phyloP scores from a whole-genome alignment of 1,140 invertebrate genomes.

The Lordiphosa collinella region DNA sequence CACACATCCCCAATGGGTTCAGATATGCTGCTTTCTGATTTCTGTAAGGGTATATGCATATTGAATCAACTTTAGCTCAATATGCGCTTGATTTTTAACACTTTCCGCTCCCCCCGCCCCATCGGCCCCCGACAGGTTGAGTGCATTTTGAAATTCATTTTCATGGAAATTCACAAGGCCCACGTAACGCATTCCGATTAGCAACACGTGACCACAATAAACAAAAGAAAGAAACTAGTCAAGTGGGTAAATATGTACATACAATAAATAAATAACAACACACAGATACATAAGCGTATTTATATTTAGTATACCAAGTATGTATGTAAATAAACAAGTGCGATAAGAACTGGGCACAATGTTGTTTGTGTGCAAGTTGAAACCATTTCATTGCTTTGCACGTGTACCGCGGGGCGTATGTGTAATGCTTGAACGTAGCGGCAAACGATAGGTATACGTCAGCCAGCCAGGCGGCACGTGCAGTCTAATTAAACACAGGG shows the following conservation, averaged over 20 bases:
- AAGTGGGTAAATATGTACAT: conserved; percentile 9
- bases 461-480: conserved; percentile 44
- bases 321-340: background rate
- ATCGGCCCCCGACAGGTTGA: conserved; percentile 12
- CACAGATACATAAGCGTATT: conserved; percentile 31
- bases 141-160: conserved; percentile 39
- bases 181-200: conserved; percentile 56
- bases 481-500: conserved; percentile 26
- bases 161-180: conserved; percentile 49
- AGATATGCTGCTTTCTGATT: too few relatives aligned
- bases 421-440: conserved; percentile 21
- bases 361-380: conserved; percentile 15
- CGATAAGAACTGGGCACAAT: conserved; percentile 20
- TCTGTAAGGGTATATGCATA: too few relatives aligned
- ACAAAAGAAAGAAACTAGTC: conserved; percentile 28
- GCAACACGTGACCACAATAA: conserved; percentile 53
- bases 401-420: conserved; percentile 42
- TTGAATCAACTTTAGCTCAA: background rate
- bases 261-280: conserved; percentile 1
- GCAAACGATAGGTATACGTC: conserved; percentile 30
- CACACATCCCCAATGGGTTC: too few relatives aligned
- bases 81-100: conserved; percentile 19
- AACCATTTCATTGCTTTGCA: conserved; percentile 32
- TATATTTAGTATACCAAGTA: conserved; percentile 7
- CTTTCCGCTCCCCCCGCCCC: background rate